A percentile compares a stretch with the other conserved stretches of the same genome.
Evolutionary conservation across 2,113 vertebrate species (phyloP).

Genomic region (Vidua chalybeata): DNA sequence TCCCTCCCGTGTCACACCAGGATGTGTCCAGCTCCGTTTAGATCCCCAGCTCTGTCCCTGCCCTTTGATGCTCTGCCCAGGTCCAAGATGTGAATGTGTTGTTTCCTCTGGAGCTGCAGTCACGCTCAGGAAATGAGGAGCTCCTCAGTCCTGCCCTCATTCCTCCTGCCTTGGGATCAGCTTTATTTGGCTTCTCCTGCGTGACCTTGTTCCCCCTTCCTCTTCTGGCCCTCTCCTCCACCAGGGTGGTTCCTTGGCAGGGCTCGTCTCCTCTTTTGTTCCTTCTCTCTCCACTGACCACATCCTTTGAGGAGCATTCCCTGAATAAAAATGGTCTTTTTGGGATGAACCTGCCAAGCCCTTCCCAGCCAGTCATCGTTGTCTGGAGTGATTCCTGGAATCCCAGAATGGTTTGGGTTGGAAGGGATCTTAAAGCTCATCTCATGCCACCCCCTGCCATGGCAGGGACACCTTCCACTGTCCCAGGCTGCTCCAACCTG

Average conservation of each 20-base stretch:
- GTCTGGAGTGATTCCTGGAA: not conserved
- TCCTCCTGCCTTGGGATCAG: not conserved
- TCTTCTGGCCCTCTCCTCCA: not conserved
- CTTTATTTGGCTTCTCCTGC: not conserved
- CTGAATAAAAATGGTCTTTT: not conserved
- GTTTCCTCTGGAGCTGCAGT: not conserved
- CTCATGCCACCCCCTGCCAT: not conserved
- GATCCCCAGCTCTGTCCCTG: not conserved
- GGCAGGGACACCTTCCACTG: not conserved
- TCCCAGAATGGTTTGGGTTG: not conserved
- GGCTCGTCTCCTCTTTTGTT: not conserved
- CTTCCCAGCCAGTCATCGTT: not conserved
- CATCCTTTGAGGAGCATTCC: not conserved
- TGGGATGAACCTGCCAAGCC: not conserved
- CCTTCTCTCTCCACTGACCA: not conserved
- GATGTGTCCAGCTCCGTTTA: rapidly evolving
- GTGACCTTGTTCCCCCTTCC: not conserved
- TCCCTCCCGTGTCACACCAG: not conserved
- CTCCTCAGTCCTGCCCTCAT: not conserved
- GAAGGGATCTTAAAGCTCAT: not conserved
- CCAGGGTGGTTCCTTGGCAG: not conserved
- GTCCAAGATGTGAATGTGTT: not conserved
- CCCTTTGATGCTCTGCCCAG: not conserved
- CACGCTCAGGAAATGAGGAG: not conserved
- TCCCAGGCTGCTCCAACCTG: not conserved